Conservation (phyloP, 2,113 vertebrate species). For the Sapayoa aenigma region DNA sequence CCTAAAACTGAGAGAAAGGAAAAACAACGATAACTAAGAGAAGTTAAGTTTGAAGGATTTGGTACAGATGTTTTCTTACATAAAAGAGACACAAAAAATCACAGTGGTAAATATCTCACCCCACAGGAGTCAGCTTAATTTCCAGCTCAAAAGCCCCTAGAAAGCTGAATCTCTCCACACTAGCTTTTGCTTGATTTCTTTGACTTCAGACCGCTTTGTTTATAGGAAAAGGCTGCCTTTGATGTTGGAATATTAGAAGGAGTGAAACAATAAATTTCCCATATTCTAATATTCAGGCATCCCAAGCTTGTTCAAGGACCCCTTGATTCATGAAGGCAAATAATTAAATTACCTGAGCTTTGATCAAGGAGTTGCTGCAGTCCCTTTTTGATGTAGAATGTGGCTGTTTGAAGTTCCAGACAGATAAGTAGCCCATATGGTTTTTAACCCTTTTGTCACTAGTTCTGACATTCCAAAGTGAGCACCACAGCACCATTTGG, state of each 20-base stretch:
- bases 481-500: background rate
- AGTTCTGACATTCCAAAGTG: background rate
- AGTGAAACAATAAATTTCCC: constrained; percentile 60
- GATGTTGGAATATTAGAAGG: constrained; percentile 35
- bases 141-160: background rate
- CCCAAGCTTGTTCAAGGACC: constrained; percentile 26
- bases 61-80: background rate
- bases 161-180: background rate
- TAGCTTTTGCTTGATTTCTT: background rate
- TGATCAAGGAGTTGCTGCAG: constrained; percentile 32
- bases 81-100: background rate
- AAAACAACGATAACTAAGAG: background rate
- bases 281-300: constrained; percentile 41
- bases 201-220: constrained; percentile 15
- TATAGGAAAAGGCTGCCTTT: constrained; percentile 19
- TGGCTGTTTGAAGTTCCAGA: constrained; percentile 28
- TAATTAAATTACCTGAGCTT: constrained; percentile 69
- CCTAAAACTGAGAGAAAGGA: background rate
- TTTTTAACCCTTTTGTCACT: constrained; percentile 14
- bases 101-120: background rate
- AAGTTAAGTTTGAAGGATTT: background rate
- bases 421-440: background rate
- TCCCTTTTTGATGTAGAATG: constrained; percentile 31
- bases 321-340: constrained; percentile 48
- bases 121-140: background rate